These are phyloP conservation scores for Plebejus argus DNA, from an alignment of 2,888 invertebrate species.

Conservation along the genomic window DNA sequence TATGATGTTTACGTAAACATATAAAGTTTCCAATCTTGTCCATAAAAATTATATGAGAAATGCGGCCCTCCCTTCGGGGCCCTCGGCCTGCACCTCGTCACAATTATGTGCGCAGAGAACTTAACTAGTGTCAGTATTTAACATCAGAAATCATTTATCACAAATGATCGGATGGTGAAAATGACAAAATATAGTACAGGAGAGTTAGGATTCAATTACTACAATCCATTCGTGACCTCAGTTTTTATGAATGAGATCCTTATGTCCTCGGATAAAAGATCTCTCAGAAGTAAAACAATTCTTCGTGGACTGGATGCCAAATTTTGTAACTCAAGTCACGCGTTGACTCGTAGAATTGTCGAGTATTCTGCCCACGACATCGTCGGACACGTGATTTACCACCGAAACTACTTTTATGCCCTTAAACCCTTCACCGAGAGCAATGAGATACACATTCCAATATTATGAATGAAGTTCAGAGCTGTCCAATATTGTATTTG, in stretches of 20 bases:
- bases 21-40: too few relatives aligned
- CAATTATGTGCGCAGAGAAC: too few relatives aligned
- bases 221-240: neutral
- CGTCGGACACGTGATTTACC: constrained; percentile 67
- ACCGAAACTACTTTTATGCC: constrained; percentile 69
- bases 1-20: too few relatives aligned
- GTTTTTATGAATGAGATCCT: neutral
- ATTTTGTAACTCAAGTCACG: constrained; percentile 22
- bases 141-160: neutral
- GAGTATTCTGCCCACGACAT: constrained; percentile 53
- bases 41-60: too few relatives aligned
- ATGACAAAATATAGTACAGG: constrained; percentile 3
- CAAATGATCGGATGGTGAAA: neutral
- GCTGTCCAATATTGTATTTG: neutral
- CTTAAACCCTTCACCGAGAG: constrained; percentile 50
- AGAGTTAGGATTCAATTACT: constrained; percentile 15
- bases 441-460: constrained; percentile 31
- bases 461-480: neutral
- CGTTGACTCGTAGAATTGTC: constrained; percentile 11
- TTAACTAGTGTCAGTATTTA: neutral
- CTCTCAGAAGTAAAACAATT: neutral
- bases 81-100: too few relatives aligned
- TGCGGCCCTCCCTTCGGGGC: too few relatives aligned
- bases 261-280: neutral
- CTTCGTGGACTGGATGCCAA: neutral